phyloP scores from a whole-genome alignment of 2,113 vertebrate genomes.

The Acanthisitta chloris region DNA sequence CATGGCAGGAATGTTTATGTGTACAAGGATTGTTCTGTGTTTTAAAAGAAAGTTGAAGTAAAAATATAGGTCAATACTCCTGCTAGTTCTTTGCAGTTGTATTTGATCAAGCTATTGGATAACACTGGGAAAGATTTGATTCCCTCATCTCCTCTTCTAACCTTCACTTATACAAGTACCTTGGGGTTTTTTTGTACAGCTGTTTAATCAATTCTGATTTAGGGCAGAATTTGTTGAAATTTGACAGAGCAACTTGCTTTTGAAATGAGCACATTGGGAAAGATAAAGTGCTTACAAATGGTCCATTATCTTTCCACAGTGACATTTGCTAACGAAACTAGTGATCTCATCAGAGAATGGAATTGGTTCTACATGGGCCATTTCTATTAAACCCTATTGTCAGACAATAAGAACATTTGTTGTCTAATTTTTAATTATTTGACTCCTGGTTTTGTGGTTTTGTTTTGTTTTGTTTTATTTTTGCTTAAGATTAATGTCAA shows the following conservation, averaged over 20 bases:
- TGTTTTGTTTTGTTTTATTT: neutral
- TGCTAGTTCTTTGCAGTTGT: neutral
- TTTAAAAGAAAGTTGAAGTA: neutral
- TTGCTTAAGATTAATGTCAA: neutral
- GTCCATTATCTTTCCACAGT: neutral
- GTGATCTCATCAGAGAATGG: neutral
- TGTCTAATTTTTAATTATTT: neutral
- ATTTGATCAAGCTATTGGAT: neutral
- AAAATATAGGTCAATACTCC: neutral
- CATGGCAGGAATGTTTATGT: neutral
- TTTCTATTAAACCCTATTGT: neutral
- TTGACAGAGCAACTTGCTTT: neutral
- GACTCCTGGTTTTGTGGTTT: neutral
- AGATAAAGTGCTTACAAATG: neutral
- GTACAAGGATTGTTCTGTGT: neutral
- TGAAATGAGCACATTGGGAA: neutral
- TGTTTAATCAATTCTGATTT: neutral
- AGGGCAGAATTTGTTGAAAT: neutral
- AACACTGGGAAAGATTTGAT: neutral
- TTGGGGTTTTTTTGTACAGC: neutral
- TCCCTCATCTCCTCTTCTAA: neutral
- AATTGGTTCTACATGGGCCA: neutral
- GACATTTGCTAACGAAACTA: neutral
- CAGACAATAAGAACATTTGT: neutral
- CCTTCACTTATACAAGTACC: neutral